A percentile compares a stretch with the other conserved stretches of the same genome.
These are phyloP conservation scores for Kobus ellipsiprymnus DNA, from an alignment of 2,113 vertebrate genomes.

Conservation along the genomic window DNA sequence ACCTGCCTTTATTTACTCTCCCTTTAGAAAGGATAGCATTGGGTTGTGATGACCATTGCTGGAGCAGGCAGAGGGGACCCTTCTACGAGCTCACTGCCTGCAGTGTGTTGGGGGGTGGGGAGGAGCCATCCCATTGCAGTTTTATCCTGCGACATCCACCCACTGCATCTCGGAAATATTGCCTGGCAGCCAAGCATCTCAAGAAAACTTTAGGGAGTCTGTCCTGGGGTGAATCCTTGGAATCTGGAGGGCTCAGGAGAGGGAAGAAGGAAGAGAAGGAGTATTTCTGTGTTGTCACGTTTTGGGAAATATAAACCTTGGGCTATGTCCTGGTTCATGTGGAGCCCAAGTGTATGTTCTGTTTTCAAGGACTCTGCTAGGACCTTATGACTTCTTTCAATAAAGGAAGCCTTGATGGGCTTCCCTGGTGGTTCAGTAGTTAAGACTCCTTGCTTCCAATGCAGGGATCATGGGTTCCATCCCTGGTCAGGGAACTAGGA, in stretches of 20 bases:
- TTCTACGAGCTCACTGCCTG: not conserved
- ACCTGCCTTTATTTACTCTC: not conserved
- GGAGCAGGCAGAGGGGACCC: no score
- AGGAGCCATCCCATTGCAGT: not conserved
- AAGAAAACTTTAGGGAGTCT: not conserved
- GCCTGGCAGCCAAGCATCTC: not conserved
- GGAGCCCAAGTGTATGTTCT: not conserved
- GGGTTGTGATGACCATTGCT: not conserved
- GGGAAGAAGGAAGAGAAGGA: not conserved
- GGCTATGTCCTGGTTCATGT: not conserved
- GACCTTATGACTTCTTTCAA: not conserved
- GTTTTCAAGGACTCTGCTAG: not conserved
- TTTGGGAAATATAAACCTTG: not conserved
- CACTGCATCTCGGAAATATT: not conserved
- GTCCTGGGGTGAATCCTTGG: not conserved
- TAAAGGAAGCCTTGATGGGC: not conserved
- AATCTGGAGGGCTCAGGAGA: not conserved
- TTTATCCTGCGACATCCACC: accelerated
- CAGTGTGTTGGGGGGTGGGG: not conserved
- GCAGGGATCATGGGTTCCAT: not conserved
- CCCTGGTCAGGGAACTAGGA: not conserved
- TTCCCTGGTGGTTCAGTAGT: not conserved
- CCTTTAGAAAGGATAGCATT: not conserved
- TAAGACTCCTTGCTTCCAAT: not conserved
- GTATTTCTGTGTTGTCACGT: not conserved